Evolutionary conservation across 2,113 vertebrate species (phyloP).

Genomic region (Poecile atricapillus): DNA sequence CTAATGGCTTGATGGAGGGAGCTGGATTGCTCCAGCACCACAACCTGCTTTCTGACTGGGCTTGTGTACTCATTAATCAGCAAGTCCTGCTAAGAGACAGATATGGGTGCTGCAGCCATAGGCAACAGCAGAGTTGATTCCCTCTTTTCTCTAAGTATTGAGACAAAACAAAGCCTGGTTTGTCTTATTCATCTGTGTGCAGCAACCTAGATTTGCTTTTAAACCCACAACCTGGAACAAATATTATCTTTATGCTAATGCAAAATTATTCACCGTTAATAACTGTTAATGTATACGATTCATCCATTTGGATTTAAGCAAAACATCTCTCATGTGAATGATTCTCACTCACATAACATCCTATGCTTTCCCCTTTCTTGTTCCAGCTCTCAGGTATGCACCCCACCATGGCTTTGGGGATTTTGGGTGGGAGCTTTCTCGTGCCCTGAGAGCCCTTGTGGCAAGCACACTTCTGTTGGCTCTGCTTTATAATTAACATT

Average conservation of each 20-base stretch:
- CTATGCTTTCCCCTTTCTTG: not conserved
- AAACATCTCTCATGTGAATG: not conserved
- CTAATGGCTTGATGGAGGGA: not conserved
- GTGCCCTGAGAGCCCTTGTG: not conserved
- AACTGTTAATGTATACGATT: not conserved
- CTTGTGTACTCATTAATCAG: not conserved
- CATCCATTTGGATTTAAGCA: not conserved
- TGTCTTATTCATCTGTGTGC: not conserved
- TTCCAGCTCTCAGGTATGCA: not conserved
- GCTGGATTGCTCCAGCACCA: accelerated
- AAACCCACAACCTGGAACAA: not conserved
- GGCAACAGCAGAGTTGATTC: not conserved
- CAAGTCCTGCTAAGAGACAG: not conserved
- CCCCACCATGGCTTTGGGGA: not conserved
- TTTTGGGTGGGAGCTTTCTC: not conserved
- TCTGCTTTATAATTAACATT: not conserved
- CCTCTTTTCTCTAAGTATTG: not conserved
- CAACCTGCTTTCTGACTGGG: not conserved
- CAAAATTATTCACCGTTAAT: not conserved
- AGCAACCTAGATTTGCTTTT: not conserved
- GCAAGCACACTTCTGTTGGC: not conserved
- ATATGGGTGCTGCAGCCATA: not conserved
- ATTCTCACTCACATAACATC: not conserved
- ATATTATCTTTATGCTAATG: not conserved
- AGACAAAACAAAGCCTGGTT: not conserved